A percentile compares a stretch with the other conserved stretches of the same genome.
These are phyloP conservation scores for Morus bassanus DNA, from an alignment of 2,797 vertebrate species.

Conservation along the genomic window DNA sequence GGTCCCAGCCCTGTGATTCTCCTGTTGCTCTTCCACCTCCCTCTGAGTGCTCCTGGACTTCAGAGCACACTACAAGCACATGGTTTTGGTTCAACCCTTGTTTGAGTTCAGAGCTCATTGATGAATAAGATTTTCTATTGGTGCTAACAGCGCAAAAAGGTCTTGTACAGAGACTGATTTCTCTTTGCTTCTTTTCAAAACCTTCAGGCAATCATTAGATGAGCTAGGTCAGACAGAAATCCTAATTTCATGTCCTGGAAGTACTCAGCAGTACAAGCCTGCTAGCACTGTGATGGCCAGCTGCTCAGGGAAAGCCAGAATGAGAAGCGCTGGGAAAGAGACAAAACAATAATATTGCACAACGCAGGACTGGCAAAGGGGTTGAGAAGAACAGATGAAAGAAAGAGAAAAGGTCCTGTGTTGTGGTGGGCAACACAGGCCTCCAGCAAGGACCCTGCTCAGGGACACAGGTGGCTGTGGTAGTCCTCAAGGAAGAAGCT, in stretches of 20 bases:
- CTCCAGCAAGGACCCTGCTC: neutral
- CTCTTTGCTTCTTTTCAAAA: neutral
- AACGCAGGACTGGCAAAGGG: neutral
- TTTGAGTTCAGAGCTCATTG: neutral
- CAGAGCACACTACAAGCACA: neutral
- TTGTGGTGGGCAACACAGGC: neutral
- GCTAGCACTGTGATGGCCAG: fast-evolving
- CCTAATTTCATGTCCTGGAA: neutral
- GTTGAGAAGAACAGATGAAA: neutral
- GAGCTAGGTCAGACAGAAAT: neutral
- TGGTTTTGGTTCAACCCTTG: neutral
- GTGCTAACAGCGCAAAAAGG: neutral
- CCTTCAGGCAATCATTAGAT: neutral
- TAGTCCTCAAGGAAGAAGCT: neutral
- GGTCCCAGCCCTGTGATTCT: neutral
- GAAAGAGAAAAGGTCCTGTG: neutral
- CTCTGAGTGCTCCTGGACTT: neutral
- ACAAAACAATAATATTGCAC: neutral
- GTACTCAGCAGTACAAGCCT: neutral
- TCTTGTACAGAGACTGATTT: neutral
- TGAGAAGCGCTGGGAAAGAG: neutral
- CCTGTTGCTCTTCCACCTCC: neutral
- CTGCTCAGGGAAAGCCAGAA: neutral
- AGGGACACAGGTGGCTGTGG: neutral
- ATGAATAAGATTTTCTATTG: neutral